These are phyloP conservation scores for Neotoxoptera formosana DNA, from an alignment of 1,140 invertebrate genomes.

Conservation along the genomic window DNA sequence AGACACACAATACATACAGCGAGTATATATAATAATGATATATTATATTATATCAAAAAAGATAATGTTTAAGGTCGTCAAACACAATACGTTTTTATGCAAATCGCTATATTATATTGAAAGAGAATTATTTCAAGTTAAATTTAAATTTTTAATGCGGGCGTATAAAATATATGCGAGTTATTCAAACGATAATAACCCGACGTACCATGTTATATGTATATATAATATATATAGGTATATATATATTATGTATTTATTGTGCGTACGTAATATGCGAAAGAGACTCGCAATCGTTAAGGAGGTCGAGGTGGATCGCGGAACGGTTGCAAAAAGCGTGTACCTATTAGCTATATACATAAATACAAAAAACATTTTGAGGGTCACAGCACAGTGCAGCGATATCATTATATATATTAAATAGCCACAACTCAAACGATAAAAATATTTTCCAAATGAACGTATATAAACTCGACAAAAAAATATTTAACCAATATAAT, in stretches of 20 bases:
- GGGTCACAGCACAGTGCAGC: not conserved
- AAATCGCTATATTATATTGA: not conserved
- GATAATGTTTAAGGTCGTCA: slow-evolving; percentile 3
- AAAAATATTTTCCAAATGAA: not conserved
- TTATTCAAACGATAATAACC: not conserved
- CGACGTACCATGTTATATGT: slow-evolving; percentile 9
- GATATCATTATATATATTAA: not conserved
- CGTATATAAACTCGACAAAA: not conserved
- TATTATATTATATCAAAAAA: slow-evolving; percentile 20
- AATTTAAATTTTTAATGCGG: slow-evolving; percentile 19
- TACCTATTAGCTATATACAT: not conserved
- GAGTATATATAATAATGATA: not conserved
- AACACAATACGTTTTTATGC: slow-evolving; percentile 8
- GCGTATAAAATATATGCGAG: not conserved
- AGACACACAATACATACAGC: not conserved
- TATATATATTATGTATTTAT: slow-evolving; percentile 20
- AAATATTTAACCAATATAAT: not conserved
- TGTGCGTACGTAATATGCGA: not conserved
- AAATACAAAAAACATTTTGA: not conserved
- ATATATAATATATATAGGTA: too few species aligned
- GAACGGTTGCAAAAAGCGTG: not conserved
- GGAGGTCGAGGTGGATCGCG: not conserved
- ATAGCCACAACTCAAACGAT: not conserved
- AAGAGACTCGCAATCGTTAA: not conserved
- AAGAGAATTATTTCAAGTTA: slow-evolving; percentile 11